Evolutionary conservation across 2,113 vertebrate genomes (phyloP).

Genomic region (Pionites leucogaster): DNA sequence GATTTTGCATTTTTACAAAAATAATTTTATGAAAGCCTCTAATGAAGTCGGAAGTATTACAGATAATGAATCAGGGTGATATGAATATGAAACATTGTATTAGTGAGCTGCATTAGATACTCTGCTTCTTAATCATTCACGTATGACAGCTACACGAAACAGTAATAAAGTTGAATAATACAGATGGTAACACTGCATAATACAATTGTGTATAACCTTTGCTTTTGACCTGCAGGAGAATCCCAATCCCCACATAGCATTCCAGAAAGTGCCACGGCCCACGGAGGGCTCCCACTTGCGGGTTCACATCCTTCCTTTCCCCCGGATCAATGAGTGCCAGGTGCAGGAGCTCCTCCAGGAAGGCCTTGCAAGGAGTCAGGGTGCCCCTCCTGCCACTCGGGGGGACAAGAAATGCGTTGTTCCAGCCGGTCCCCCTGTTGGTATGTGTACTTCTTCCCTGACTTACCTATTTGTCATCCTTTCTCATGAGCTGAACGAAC

Average conservation of each 20-base stretch:
- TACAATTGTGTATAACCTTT: not conserved
- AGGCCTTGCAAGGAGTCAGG: conserved; percentile 81
- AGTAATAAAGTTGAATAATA: not conserved
- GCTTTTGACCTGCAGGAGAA: conserved; percentile 83
- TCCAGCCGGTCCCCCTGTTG: conserved; percentile 92
- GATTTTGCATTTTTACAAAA: not conserved
- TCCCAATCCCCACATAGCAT: conserved; percentile 97
- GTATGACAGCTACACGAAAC: not conserved
- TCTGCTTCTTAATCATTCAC: not conserved
- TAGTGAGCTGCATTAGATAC: not conserved
- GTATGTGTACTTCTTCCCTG: conserved; percentile 72
- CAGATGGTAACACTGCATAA: not conserved
- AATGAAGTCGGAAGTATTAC: not conserved
- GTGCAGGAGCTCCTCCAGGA: conserved; percentile 88
- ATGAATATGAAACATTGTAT: not conserved
- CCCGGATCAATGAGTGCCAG: conserved; percentile 82
- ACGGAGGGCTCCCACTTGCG: conserved; percentile 96
- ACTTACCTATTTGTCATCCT: not conserved
- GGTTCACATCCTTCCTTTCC: conserved; percentile 93
- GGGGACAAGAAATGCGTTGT: conserved; percentile 93
- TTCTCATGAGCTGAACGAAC: not conserved
- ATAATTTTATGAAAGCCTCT: not conserved
- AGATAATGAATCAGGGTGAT: not conserved
- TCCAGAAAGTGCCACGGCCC: conserved; percentile 96
- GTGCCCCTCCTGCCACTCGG: conserved; percentile 64